These are phyloP conservation scores for Acholoe squamosa DNA, from an alignment of 2,888 invertebrate genomes.

Conservation along the genomic window DNA sequence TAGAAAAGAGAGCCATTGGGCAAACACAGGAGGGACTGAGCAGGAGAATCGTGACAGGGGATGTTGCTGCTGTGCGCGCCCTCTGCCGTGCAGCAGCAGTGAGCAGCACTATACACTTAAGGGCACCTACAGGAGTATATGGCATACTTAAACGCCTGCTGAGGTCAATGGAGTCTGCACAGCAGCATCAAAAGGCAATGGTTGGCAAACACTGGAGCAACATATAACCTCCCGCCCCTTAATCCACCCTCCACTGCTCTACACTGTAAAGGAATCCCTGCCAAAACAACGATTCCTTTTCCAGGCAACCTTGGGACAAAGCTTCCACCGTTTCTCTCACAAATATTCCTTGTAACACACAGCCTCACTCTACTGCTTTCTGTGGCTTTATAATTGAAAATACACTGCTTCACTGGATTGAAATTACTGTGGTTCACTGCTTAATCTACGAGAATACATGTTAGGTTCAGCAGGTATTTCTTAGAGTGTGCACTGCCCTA, in stretches of 20 bases:
- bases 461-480: too few species aligned
- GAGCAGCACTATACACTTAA: constrained; percentile 24
- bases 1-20: background rate
- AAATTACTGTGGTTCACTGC: too few species aligned
- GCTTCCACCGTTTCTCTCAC: too few species aligned
- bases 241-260: background rate
- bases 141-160: constrained; percentile 2
- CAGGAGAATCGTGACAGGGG: background rate
- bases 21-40: background rate
- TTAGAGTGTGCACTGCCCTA: too few species aligned
- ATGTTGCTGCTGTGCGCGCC: background rate
- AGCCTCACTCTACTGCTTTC: too few species aligned
- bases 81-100: background rate
- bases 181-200: background rate
- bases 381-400: too few species aligned
- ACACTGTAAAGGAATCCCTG: too few species aligned
- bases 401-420: too few species aligned
- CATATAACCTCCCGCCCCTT: constrained; percentile 4
- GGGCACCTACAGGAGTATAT: background rate
- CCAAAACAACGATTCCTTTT: too few species aligned
- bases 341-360: too few species aligned
- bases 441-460: too few species aligned
- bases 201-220: background rate
- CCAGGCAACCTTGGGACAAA: too few species aligned
- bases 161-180: background rate